Evolutionary conservation across 2,797 vertebrate genomes (phyloP), one percentile per base, ranked within the genome.

Genomic region (Myotis planiceps): DNA sequence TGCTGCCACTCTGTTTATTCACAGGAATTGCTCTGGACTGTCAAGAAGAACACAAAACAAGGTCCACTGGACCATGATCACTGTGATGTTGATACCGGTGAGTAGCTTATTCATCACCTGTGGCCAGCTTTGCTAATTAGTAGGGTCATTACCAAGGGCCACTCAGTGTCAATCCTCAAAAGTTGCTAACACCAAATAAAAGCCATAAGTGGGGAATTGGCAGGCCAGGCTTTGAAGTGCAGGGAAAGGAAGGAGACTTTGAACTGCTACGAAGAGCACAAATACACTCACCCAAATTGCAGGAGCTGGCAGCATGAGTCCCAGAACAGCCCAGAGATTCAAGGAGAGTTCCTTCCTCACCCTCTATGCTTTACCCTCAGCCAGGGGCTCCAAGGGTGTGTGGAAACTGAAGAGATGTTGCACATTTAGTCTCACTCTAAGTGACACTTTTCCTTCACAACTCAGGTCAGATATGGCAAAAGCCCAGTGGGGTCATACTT

Each of bases 141-240:
- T n/a, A 5, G 79, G 88, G 86, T 71, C 71, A 68, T n/a, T 91
- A 92, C 92, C 90, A 87, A 96, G 69, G 90, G 75, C 89, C 86
- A 92, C 66, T 78, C 76, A 74, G 75, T 49, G 45, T 89, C 90
- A 68, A 29, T 55, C 79, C 66, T 95, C 78, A 95, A 87, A 96
- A 86, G 63, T 66, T 29, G 42, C 84, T 86, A 92, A 79, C 53
- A 95, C 74, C 58, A 80, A 88, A 94, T 92, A 93, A 96, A 96
- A 90, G 69, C 75, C 66, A 76, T 34, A 37, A 87, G 39, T 74
- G 4, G 72, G 86, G 42, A 37, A 84, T 78, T 96, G 75, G 82
- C 94, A 92, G 79, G 85, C 72, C 27, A 21, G 86, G 60, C 75
- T 96, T 96, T 97, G 92, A 98, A 89, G 88, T 90, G 19, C 53